Base-by-base conservation (phyloP, 1,140 invertebrate genomes). In the Sarcophaga bullata region DNA sequence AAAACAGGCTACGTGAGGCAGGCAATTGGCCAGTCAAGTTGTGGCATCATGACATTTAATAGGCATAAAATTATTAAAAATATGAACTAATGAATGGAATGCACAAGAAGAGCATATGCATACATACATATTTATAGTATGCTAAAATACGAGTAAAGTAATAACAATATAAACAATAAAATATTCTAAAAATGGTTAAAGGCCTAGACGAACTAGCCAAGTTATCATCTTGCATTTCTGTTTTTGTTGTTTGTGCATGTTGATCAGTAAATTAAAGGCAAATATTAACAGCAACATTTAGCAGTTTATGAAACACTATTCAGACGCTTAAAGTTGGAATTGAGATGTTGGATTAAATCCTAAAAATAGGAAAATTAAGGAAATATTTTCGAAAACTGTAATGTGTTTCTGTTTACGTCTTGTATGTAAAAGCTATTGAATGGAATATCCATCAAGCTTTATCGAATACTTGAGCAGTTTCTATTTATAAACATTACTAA, bases 81-180 rank as follows among this genome's bases (percentile, higher is more conserved):
- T 58, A 58, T 58, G 54, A 58, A 58, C 54, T 58, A 58, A 58
- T 58, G 54, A 58, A 58, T 58, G 54, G 13, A 58, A 58, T 58
- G 54, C 15, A 37, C 25, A 37, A 37, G 25, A 37, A 37, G 25
- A 37, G 25, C 25, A 37, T 37, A 37, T 37, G 25, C 25, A 37
- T 37, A 58, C 13, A 58, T 58, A 58, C 7, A 15, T 13, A 58
- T 58, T 37, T 37, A 37, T 2, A 37, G 25, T 37, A 37, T 37
- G 25, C 25, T 37, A 37, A 37, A 37, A 37, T 37, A 37, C 25
- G 25, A 37, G 25, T 4, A 37, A 37, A 37, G 25, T 37, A 37
- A 37, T 37, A 37, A 37, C 25, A 37, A 37, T 2, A 37, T 37
- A 37, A 13, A 58, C 13, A n/a, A 58, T 58, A 58, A 58, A 58